phyloP scores from a whole-genome alignment of 2,888 invertebrate species.

The Baronia brevicornis region DNA sequence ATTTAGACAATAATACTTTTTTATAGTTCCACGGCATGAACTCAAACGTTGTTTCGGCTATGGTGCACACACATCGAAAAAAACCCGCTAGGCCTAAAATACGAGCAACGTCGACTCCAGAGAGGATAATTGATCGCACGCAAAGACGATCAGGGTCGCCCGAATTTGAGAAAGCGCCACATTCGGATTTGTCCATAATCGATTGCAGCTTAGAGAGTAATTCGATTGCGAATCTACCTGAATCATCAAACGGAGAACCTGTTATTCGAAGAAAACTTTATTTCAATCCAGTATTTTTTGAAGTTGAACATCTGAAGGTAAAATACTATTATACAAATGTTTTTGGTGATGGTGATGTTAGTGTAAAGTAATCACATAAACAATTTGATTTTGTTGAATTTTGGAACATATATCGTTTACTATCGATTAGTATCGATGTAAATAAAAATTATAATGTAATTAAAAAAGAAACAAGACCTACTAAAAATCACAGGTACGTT shows the following conservation, averaged over 20 bases:
- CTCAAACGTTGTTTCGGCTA: constrained; percentile 55
- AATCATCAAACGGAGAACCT: constrained; percentile 52
- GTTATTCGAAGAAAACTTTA: constrained; percentile 84
- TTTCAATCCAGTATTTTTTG: constrained; percentile 94
- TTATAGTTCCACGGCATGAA: constrained; percentile 56
- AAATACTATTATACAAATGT: constrained; percentile 19
- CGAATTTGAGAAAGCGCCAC: constrained; percentile 64
- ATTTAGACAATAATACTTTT: constrained; percentile 3
- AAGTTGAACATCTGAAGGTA: constrained; percentile 88
- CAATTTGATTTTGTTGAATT: background rate
- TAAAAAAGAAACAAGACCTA: too few relatives aligned
- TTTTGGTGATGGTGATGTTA: too few relatives aligned
- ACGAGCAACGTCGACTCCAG: constrained; percentile 40
- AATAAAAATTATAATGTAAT: too few relatives aligned
- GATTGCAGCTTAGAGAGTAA: constrained; percentile 54
- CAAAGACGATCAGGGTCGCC: constrained; percentile 60
- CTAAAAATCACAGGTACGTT: too few relatives aligned
- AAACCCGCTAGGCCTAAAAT: constrained; percentile 48
- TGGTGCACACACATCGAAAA: constrained; percentile 59
- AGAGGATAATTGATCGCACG: constrained; percentile 43
- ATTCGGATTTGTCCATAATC: constrained; percentile 64
- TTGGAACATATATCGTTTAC: too few relatives aligned
- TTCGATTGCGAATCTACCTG: constrained; percentile 31
- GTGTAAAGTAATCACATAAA: too few relatives aligned
- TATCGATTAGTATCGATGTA: too few relatives aligned